Percentiles rank a stretch among this genome's conserved stretches.
Evolutionary conservation across 2,888 invertebrate species (phyloP).

Genomic region (Erebia ligea): DNA sequence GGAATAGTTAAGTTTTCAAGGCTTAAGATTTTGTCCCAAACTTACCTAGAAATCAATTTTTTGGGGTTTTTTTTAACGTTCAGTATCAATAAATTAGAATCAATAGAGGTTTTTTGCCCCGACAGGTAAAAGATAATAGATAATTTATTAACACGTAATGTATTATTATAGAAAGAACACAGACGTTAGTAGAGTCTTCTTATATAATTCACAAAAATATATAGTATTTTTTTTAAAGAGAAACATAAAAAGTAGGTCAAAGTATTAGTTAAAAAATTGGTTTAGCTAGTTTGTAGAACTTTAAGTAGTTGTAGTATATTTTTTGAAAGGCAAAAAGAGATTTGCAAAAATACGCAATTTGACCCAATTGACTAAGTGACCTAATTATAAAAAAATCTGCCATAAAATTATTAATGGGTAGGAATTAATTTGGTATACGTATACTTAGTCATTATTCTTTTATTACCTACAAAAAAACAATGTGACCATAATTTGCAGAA

Average conservation of each 20-base stretch:
- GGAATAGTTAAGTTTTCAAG: neutral
- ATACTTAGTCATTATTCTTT: too few relatives aligned
- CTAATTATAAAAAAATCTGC: too few relatives aligned
- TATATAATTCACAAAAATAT: neutral
- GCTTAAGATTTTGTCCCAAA: neutral
- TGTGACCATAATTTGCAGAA: neutral
- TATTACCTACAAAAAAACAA: too few relatives aligned
- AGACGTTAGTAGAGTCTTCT: neutral
- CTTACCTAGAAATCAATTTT: constrained; percentile 18
- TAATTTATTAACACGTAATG: neutral
- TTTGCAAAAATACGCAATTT: neutral
- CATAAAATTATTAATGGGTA: neutral
- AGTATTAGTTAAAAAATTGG: neutral
- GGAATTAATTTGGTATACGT: too few relatives aligned
- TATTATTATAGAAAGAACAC: neutral
- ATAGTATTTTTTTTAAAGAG: neutral
- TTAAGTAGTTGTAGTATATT: too few relatives aligned
- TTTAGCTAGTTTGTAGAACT: too few relatives aligned
- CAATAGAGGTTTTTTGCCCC: neutral
- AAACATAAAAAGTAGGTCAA: neutral
- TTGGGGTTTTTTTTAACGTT: neutral
- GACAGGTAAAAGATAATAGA: neutral
- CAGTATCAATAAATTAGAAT: neutral
- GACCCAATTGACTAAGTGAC: neutral
- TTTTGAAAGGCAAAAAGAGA: neutral